Conservation (phyloP, 1,140 invertebrate species). For the Chelonus insularis region DNA sequence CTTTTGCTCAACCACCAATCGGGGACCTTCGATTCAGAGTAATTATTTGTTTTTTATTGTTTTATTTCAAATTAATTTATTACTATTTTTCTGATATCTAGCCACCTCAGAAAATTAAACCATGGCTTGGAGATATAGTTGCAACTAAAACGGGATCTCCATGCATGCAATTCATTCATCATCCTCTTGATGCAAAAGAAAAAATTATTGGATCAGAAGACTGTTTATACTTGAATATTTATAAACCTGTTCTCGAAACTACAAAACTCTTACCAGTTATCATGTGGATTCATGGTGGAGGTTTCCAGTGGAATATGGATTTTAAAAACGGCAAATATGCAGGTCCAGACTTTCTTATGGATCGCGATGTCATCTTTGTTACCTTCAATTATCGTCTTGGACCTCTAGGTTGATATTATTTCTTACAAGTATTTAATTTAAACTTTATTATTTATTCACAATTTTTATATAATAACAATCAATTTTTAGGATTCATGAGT, state of each 20-base stretch:
- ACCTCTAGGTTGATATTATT: conserved; percentile 65
- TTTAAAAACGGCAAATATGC: conserved; percentile 40
- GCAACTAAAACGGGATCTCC: conserved; percentile 48
- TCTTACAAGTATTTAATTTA: too few relatives aligned
- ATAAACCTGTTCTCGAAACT: conserved; percentile 51
- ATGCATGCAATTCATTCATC: conserved; percentile 51
- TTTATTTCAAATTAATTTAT: neutral
- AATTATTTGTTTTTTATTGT: conserved; percentile 23
- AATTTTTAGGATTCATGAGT: conserved; percentile 33
- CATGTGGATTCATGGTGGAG: conserved; percentile 53
- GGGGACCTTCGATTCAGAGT: conserved; percentile 64
- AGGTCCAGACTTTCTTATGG: conserved; percentile 64
- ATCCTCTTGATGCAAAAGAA: conserved; percentile 34
- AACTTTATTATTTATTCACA: too few relatives aligned
- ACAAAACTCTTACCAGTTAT: conserved; percentile 41
- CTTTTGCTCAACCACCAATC: conserved; percentile 66
- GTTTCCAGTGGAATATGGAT: conserved; percentile 55
- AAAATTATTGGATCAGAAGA: conserved; percentile 59
- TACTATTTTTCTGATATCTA: conserved; percentile 27
- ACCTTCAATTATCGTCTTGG: conserved; percentile 69
- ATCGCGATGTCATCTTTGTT: conserved; percentile 66
- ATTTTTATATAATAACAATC: too few relatives aligned
- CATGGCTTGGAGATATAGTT: conserved; percentile 54
- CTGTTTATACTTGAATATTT: conserved; percentile 66
- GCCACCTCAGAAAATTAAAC: conserved; percentile 47